Conservation (phyloP, 2,113 vertebrate genomes). For the Oceanites oceanicus region DNA sequence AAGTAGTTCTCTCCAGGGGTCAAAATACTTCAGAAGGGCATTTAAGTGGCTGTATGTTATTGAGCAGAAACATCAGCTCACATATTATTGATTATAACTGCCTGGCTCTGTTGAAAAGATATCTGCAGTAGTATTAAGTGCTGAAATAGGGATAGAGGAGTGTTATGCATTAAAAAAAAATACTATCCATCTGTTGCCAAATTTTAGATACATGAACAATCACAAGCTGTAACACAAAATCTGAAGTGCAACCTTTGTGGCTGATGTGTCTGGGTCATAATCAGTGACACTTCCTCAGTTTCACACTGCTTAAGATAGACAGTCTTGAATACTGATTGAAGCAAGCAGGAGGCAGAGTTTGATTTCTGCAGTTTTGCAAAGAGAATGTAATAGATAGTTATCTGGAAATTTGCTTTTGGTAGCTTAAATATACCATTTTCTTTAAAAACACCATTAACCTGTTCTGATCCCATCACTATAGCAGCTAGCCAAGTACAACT, state of each 20-base stretch:
- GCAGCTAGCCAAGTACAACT: neutral
- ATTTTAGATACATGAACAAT: constrained; percentile 49
- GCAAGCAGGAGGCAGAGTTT: neutral
- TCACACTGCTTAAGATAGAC: neutral
- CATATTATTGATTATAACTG: constrained; percentile 51
- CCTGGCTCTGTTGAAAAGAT: constrained; percentile 10
- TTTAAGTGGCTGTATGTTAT: constrained; percentile 35
- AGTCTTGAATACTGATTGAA: constrained; percentile 36
- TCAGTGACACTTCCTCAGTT: neutral
- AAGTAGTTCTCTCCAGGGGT: constrained; percentile 51
- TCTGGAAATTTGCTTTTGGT: neutral
- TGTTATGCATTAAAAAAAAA: constrained; percentile 13
- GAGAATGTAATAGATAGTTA: neutral
- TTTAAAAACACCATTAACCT: neutral
- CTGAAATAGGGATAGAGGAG: neutral
- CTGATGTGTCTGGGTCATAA: neutral
- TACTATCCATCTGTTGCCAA: constrained; percentile 29
- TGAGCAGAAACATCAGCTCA: constrained; percentile 55
- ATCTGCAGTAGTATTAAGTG: constrained; percentile 32
- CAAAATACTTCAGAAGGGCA: constrained; percentile 49
- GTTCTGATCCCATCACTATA: neutral
- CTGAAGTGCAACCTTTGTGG: neutral
- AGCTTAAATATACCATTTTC: neutral
- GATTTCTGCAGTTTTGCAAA: constrained; percentile 25
- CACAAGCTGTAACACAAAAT: constrained; percentile 36